phyloP scores from a whole-genome alignment of 2,797 vertebrate genomes.

The Heterohyrax brucei region DNA sequence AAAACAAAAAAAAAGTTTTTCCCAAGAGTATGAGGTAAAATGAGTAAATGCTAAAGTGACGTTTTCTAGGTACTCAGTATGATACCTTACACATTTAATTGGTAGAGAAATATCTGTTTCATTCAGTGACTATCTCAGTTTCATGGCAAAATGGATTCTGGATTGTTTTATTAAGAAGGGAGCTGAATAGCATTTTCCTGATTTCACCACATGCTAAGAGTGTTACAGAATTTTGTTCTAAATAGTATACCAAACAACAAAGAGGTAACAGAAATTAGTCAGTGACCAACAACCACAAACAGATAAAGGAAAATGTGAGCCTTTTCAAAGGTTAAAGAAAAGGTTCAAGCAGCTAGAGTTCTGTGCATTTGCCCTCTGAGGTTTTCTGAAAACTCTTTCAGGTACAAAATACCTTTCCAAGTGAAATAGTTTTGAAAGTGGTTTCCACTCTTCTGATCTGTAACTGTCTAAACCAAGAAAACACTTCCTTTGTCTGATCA shows the following conservation, averaged over 20 bases:
- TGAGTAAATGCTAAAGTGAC: neutral
- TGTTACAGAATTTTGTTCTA: conserved; percentile 48
- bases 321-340: conserved; percentile 79
- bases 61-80: neutral
- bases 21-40: neutral
- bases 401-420: conserved; percentile 72
- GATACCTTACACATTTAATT: neutral
- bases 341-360: conserved; percentile 67
- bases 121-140: conserved; percentile 35
- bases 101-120: neutral
- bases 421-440: conserved; percentile 75
- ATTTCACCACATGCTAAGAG: neutral
- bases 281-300: conserved; percentile 64
- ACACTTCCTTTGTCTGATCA: conserved; percentile 73
- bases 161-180: neutral
- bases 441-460: conserved; percentile 76
- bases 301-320: conserved; percentile 76
- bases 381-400: conserved; percentile 82
- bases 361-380: conserved; percentile 62
- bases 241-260: conserved; percentile 10
- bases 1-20: conserved; percentile 23
- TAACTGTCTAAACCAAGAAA: conserved; percentile 73
- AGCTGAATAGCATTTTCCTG: neutral
- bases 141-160: conserved; percentile 24
- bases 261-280: conserved; percentile 64